Conservation (phyloP, 2,888 invertebrate species). For the Trissoscelio sp. region DNA sequence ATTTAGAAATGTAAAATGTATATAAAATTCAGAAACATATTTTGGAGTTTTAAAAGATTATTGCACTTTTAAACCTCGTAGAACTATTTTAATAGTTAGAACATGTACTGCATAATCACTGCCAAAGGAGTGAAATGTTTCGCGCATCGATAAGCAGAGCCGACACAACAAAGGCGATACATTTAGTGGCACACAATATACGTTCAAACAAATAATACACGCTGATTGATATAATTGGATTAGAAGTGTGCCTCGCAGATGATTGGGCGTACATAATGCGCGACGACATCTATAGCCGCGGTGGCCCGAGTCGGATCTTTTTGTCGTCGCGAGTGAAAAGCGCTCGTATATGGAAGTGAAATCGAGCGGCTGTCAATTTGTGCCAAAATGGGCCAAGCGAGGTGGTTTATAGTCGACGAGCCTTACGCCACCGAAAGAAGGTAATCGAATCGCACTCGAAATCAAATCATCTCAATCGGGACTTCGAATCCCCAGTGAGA, state of each 20-base stretch:
- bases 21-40: no score
- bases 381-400: constrained; percentile 63
- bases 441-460: constrained; percentile 74
- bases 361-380: constrained; percentile 63
- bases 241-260: constrained; percentile 45
- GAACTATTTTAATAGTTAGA: no score
- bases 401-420: constrained; percentile 52
- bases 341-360: constrained; percentile 58
- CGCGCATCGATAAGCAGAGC: background rate
- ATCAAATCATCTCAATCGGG: constrained; percentile 73
- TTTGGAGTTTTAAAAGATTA: no score
- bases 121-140: background rate
- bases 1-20: no score
- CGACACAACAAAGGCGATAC: constrained; percentile 10
- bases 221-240: constrained; percentile 58
- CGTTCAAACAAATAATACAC: constrained; percentile 28
- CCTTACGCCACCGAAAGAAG: constrained; percentile 61
- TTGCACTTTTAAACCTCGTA: no score
- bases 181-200: constrained; percentile 8
- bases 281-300: constrained; percentile 11
- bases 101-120: background rate
- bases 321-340: constrained; percentile 54
- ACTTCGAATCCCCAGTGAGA: constrained; percentile 71
- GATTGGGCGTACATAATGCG: constrained; percentile 38
- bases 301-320: constrained; percentile 27